phyloP scores from a whole-genome alignment of 2,888 invertebrate species.

The Formica aserva region DNA sequence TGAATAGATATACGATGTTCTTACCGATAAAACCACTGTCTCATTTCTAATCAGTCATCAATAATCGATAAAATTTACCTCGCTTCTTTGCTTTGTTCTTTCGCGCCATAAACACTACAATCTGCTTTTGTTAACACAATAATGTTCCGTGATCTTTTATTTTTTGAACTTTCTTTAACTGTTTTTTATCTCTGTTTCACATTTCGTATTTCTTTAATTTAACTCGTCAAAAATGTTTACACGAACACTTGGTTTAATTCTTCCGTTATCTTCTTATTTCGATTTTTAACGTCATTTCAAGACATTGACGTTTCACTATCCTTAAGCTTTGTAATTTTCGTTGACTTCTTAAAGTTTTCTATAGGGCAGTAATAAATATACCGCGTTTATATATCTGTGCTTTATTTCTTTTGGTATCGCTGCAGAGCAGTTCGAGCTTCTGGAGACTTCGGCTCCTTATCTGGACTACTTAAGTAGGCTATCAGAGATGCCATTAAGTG shows the following conservation, averaged over 20 bases:
- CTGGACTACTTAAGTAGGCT: conserved; percentile 75
- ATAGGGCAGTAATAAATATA: background rate
- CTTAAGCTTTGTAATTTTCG: background rate
- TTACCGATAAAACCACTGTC: conserved; percentile 33
- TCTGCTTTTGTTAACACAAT: background rate
- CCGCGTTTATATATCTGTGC: background rate
- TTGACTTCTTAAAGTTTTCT: conserved; percentile 1
- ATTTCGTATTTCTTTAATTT: background rate
- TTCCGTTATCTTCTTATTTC: background rate
- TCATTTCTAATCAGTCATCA: conserved; percentile 18
- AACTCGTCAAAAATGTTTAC: background rate
- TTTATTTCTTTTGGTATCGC: conserved; percentile 19
- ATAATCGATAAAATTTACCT: conserved; percentile 35
- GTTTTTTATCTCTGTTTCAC: background rate
- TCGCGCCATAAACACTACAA: background rate
- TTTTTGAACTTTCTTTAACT: background rate
- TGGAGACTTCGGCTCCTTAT: conserved; percentile 67
- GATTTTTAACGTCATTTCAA: background rate
- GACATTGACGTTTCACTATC: background rate
- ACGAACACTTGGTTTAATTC: background rate
- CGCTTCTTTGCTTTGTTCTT: conserved; percentile 2
- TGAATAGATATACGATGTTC: conserved; percentile 25
- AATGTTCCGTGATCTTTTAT: background rate
- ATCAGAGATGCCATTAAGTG: conserved; percentile 75
- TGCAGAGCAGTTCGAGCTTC: conserved; percentile 44